Conservation (phyloP, 2,797 vertebrate genomes). For the Enteromius treurensis region DNA sequence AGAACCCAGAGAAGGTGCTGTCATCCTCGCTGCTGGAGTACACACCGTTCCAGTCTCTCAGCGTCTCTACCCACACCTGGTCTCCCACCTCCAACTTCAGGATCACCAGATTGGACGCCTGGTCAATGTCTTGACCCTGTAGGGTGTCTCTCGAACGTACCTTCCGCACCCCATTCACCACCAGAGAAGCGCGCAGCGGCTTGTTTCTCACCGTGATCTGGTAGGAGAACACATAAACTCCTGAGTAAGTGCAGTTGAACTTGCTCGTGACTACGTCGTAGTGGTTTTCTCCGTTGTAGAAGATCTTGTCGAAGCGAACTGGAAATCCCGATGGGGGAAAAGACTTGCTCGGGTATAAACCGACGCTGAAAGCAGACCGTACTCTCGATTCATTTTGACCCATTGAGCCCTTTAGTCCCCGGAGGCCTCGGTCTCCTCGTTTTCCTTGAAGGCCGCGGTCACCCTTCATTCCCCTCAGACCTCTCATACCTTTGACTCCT, state of each 20-base stretch:
- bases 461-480: slow-evolving; percentile 84
- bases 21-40: slow-evolving; percentile 94
- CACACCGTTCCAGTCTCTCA: slow-evolving; percentile 93
- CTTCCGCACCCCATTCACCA: slow-evolving; percentile 84
- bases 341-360: slow-evolving; percentile 86
- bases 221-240: slow-evolving; percentile 92
- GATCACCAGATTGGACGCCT: slow-evolving; percentile 89
- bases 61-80: slow-evolving; percentile 94
- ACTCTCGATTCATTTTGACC: slow-evolving; percentile 71
- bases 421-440: slow-evolving; percentile 84
- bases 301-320: slow-evolving; percentile 89
- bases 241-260: slow-evolving; percentile 88
- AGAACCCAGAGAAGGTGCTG: slow-evolving; percentile 93
- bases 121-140: slow-evolving; percentile 93
- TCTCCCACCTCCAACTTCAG: slow-evolving; percentile 84
- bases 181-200: slow-evolving; percentile 86
- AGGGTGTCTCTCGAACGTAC: slow-evolving; percentile 89
- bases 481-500: slow-evolving; percentile 84
- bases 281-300: slow-evolving; percentile 88
- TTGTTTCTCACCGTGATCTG: slow-evolving; percentile 92
- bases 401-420: slow-evolving; percentile 86
- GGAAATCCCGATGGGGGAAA: slow-evolving; percentile 90
- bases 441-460: slow-evolving; percentile 85
- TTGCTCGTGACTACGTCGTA: slow-evolving; percentile 85
- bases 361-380: slow-evolving; percentile 89